A percentile compares a stretch with the other conserved stretches of the same genome.
Conservation (phyloP, 2,113 vertebrate genomes). For the Bagarius yarrelli region DNA sequence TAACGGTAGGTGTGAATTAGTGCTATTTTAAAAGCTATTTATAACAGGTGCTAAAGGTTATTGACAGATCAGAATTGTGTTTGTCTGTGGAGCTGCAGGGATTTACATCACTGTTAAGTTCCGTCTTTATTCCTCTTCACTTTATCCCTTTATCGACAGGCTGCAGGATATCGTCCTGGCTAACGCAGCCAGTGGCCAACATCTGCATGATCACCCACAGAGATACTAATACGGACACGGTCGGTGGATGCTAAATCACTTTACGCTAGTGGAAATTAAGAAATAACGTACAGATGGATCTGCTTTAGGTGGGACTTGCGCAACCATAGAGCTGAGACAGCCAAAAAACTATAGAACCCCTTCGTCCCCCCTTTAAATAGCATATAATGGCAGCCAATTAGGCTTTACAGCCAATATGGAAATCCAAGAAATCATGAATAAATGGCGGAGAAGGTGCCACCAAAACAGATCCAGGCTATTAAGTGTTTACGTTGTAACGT, state of each 20-base stretch:
- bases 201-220: slow-evolving; percentile 32
- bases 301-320: neutral
- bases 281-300: slow-evolving; percentile 21
- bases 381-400: no score
- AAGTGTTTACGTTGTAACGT: neutral
- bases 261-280: neutral
- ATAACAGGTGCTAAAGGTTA: neutral
- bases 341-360: no score
- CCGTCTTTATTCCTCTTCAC: slow-evolving; percentile 28
- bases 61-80: neutral
- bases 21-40: slow-evolving; percentile 9
- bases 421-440: neutral
- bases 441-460: neutral
- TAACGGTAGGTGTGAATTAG: slow-evolving; percentile 6
- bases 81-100: slow-evolving; percentile 1
- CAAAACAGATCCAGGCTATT: neutral
- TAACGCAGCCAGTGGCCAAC: slow-evolving; percentile 15
- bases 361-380: no score
- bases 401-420: no score
- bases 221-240: slow-evolving; percentile 41
- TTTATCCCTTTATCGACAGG: slow-evolving; percentile 42
- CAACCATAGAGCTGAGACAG: neutral
- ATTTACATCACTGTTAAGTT: slow-evolving; percentile 13
- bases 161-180: slow-evolving; percentile 36
- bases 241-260: slow-evolving; percentile 26